These are phyloP conservation scores for Bellardia bayeri DNA, from an alignment of 2,888 invertebrate species.

Conservation along the genomic window DNA sequence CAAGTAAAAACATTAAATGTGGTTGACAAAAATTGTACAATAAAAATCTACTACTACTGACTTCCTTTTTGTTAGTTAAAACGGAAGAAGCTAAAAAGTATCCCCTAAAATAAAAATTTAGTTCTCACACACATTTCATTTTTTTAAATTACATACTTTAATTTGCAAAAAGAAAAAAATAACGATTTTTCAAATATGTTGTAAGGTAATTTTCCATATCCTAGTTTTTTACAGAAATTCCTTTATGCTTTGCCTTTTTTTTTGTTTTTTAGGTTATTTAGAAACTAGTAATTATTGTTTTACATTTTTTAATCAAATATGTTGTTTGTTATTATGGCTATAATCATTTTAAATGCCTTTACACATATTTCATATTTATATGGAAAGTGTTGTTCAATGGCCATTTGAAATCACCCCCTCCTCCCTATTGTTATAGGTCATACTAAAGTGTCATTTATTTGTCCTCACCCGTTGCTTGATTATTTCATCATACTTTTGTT, in stretches of 20 bases:
- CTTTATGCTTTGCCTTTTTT: slow-evolving; percentile 57
- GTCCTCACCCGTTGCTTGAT: slow-evolving; percentile 61
- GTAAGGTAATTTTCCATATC: slow-evolving; percentile 60
- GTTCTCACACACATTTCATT: slow-evolving; percentile 52
- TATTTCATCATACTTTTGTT: slow-evolving; percentile 62
- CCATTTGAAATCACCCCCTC: slow-evolving; percentile 61
- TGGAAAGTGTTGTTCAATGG: slow-evolving; percentile 40
- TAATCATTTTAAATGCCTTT: slow-evolving; percentile 69
- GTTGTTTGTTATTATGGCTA: slow-evolving; percentile 36
- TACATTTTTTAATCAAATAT: slow-evolving; percentile 52
- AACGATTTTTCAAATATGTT: slow-evolving; percentile 60
- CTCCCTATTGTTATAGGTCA: slow-evolving; percentile 36
- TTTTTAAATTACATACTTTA: slow-evolving; percentile 27
- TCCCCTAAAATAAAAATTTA: slow-evolving; percentile 48
- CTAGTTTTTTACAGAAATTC: slow-evolving; percentile 46
- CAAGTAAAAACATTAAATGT: slow-evolving; percentile 53
- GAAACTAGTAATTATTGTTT: slow-evolving; percentile 56
- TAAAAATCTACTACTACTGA: background rate
- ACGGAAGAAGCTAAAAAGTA: slow-evolving; percentile 57
- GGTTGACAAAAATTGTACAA: slow-evolving; percentile 64
- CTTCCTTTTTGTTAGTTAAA: slow-evolving; percentile 52
- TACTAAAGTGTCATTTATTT: slow-evolving; percentile 64
- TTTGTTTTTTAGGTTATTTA: background rate
- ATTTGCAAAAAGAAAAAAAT: slow-evolving; percentile 56
- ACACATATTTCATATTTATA: slow-evolving; percentile 59